phyloP scores from a whole-genome alignment of 2,113 vertebrate species.

The Isichthys henryi region DNA sequence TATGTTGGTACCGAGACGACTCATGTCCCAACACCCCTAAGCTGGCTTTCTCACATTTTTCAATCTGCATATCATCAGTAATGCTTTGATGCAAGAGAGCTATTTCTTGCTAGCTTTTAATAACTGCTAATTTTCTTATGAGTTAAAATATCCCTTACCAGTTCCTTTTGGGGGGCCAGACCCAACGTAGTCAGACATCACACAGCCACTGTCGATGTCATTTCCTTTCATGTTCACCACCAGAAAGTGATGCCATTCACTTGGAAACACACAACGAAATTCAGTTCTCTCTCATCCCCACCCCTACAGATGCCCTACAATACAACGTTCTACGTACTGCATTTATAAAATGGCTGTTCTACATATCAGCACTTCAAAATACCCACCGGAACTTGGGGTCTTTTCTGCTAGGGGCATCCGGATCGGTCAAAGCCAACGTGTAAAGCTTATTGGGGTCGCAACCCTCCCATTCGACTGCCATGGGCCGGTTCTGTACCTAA shows the following conservation, averaged over 20 bases:
- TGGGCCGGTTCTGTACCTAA: conserved; percentile 82
- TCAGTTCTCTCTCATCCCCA: background rate
- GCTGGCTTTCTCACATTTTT: background rate
- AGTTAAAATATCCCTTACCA: conserved; percentile 55
- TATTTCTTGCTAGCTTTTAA: background rate
- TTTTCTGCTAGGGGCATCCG: conserved; percentile 88
- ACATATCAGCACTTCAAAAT: background rate
- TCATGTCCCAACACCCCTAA: background rate
- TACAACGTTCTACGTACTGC: background rate
- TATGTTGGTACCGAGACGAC: background rate
- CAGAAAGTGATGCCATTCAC: conserved; percentile 94
- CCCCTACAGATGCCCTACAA: background rate
- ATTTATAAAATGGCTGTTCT: background rate
- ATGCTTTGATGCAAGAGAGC: background rate
- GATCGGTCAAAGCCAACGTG: conserved; percentile 85
- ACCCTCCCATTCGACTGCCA: conserved; percentile 75
- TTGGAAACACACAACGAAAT: conserved; percentile 36
- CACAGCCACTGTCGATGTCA: conserved; percentile 66
- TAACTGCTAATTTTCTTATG: background rate
- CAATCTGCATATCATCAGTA: background rate
- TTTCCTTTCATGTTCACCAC: conserved; percentile 94
- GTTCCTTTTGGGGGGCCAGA: conserved; percentile 85
- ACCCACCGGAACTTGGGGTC: conserved; percentile 80
- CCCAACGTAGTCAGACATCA: conserved; percentile 85
- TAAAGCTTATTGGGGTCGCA: conserved; percentile 78